These are phyloP conservation scores for Germaria angustata DNA, from an alignment of 2,888 invertebrate genomes.

Conservation along the genomic window DNA sequence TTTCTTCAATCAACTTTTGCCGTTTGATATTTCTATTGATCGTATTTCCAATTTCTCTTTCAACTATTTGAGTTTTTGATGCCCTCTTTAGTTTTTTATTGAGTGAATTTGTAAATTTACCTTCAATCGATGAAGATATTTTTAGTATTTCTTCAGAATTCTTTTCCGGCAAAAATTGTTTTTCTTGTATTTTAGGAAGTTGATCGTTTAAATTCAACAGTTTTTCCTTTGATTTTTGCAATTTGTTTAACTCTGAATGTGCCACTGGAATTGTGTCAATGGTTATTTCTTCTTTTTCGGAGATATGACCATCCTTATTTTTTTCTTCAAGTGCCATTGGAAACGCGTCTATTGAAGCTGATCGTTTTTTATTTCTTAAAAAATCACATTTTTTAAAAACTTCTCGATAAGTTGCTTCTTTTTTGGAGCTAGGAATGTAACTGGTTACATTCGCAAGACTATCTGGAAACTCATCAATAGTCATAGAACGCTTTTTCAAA, in stretches of 20 bases:
- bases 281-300: background rate
- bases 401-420: background rate
- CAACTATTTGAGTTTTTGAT: background rate
- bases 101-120: background rate
- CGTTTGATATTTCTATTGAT: background rate
- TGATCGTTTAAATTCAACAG: background rate
- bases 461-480: slow-evolving; percentile 24
- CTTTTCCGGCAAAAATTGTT: background rate
- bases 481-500: background rate
- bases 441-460: background rate
- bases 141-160: background rate
- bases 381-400: background rate
- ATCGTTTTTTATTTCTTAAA: background rate
- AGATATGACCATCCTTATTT: background rate
- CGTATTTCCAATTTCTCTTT: background rate
- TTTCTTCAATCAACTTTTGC: background rate
- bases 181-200: background rate
- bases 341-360: background rate
- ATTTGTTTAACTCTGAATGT: background rate
- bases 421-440: background rate
- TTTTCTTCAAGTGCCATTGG: background rate
- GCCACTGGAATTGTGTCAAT: background rate
- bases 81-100: background rate
- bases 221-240: background rate
- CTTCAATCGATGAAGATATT: background rate